Conservation (phyloP, 2,888 invertebrate genomes). For the Plebejus anna region DNA sequence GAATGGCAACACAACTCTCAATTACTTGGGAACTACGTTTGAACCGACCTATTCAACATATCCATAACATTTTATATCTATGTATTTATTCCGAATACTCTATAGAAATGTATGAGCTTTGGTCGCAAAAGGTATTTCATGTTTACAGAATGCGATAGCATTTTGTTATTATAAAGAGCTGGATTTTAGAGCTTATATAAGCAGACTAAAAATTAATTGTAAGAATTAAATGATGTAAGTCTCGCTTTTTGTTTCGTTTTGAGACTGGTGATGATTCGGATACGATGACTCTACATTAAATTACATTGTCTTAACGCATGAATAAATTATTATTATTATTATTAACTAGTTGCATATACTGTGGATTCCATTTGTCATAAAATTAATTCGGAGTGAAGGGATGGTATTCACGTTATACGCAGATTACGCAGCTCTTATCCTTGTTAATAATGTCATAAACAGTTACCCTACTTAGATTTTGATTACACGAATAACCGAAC, state of each 20-base stretch:
- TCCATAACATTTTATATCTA: conserved; percentile 29
- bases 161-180: conserved; percentile 16
- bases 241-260: no score
- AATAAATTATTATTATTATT: no score
- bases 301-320: no score
- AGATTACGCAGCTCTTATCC: neutral
- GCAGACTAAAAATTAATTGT: neutral
- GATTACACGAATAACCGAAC: neutral
- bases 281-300: neutral
- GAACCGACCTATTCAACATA: conserved; percentile 37
- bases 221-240: neutral
- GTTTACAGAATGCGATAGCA: conserved; percentile 12
- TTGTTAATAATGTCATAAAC: conserved; percentile 1
- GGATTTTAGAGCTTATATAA: conserved; percentile 6
- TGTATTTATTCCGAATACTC: conserved; percentile 24
- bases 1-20: conserved; percentile 46
- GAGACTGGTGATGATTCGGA: neutral
- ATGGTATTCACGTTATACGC: neutral
- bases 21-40: conserved; percentile 46
- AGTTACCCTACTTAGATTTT: neutral
- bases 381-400: neutral
- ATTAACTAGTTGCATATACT: neutral
- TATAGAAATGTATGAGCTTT: conserved; percentile 27
- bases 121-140: conserved; percentile 24
- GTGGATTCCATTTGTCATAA: neutral